These are phyloP conservation scores for Atta texana DNA, from an alignment of 1,140 invertebrate genomes.

Conservation along the genomic window DNA sequence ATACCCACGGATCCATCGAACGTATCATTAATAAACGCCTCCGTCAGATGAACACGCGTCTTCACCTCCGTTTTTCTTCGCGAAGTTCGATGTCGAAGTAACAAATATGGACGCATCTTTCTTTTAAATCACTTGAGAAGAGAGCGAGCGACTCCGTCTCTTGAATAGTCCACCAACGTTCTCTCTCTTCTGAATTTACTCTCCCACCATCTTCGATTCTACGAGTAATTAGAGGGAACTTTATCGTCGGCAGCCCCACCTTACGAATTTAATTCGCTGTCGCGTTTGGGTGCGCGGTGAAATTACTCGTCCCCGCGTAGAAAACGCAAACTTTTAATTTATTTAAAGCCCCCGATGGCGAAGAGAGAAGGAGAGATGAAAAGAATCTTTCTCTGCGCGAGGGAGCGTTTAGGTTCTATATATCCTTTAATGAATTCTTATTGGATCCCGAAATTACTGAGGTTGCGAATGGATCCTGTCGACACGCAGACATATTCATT, in stretches of 20 bases:
- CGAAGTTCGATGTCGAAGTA: slow-evolving; percentile 19
- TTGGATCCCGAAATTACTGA: slow-evolving; percentile 75
- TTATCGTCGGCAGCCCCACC: slow-evolving; percentile 20
- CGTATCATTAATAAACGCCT: slow-evolving; percentile 42
- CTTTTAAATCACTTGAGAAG: background rate
- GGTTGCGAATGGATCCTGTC: slow-evolving; percentile 65
- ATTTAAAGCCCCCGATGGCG: slow-evolving; percentile 69
- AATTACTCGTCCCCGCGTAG: background rate
- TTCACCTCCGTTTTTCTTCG: slow-evolving; percentile 1
- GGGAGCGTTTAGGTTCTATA: background rate
- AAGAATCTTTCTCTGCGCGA: slow-evolving; percentile 10
- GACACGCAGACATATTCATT: slow-evolving; percentile 4
- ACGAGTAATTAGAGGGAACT: slow-evolving; percentile 70
- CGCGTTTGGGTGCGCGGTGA: slow-evolving; percentile 10
- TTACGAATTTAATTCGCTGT: slow-evolving; percentile 34
- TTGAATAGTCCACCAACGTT: slow-evolving; percentile 41
- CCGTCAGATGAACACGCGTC: background rate
- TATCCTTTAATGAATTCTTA: slow-evolving; percentile 75
- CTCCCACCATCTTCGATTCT: background rate
- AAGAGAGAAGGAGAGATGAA: background rate
- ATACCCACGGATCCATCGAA: slow-evolving; percentile 30
- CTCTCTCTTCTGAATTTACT: background rate
- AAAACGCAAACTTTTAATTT: slow-evolving; percentile 77
- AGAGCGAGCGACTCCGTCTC: background rate
- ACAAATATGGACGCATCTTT: slow-evolving; percentile 12